Evolutionary conservation across 2,888 invertebrate genomes (phyloP), one percentile per base, ranked within the genome.

Genomic region (Chromoteleia sp.): DNA sequence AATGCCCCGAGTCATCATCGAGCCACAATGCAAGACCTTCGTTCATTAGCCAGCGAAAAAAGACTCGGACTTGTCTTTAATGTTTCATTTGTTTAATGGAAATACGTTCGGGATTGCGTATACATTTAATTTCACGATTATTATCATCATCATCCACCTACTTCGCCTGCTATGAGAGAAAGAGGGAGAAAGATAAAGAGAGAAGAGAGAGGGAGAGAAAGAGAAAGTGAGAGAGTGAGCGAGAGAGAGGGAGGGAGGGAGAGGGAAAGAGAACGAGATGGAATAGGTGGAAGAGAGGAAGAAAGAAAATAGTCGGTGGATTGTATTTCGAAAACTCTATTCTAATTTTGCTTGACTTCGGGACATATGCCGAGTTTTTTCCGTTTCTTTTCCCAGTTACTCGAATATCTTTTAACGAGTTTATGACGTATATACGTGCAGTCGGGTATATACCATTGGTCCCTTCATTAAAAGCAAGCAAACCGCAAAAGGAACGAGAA

Each of bases 1-100:
- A 70, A 63, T 63, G 71, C 76, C 65, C 25, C 79, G 67, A 67
- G 73, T 67, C 30, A 73, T 73, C 67, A 48, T 8, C 21, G 14
- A 41, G 29, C 29, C 25, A 74, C 41, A 59, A 30, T 63, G 19
- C 15, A 7, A 19, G 21, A 33, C 15, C 36, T 61, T 54, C 30
- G 19, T 30, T 71, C 39, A 54, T 61, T 54, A 54, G 15, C n/a
- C 14, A 14, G 4, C 21, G 15, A 41, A 48, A 71, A 33, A 41
- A 19, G 5, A 7, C 2, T 4, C 10, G 36, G 6, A 45, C 2
- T 50, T 50, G 36, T 36, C 39, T 14, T 4, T 2, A 29, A 14
- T 21, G 50, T 39, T 65, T 39, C 36, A 50, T 65, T 65, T 52
- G 50, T 50, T 50, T 25, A 33, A 50, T 65, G 25, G n/a, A 48